These are phyloP conservation scores for Labrus mixtus DNA, from an alignment of 2,113 vertebrate species.

Conservation along the genomic window DNA sequence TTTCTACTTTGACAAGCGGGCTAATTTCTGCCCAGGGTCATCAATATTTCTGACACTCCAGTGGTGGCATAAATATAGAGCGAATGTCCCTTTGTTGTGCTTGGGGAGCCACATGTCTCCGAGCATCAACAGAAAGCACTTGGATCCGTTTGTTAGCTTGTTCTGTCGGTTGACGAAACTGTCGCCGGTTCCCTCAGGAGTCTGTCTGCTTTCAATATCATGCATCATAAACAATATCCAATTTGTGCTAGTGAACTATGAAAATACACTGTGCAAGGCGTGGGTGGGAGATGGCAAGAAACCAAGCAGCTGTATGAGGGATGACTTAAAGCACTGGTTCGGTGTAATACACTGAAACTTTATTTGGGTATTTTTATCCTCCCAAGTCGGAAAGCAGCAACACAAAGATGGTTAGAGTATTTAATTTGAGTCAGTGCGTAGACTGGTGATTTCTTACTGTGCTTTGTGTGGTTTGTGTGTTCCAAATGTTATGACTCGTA, in stretches of 20 bases:
- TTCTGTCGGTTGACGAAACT: constrained; percentile 63
- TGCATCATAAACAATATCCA: constrained; percentile 79
- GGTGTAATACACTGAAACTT: constrained; percentile 12
- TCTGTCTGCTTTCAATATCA: constrained; percentile 73
- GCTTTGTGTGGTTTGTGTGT: too few species aligned
- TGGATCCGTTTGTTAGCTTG: constrained; percentile 70
- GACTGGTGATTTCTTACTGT: too few species aligned
- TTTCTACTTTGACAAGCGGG: constrained; percentile 71
- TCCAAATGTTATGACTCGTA: too few species aligned
- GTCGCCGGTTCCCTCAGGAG: constrained; percentile 64
- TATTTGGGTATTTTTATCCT: not conserved
- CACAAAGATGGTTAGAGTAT: not conserved
- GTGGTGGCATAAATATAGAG: constrained; percentile 73
- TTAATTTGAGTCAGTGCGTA: not conserved
- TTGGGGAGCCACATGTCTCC: constrained; percentile 66
- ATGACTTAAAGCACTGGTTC: constrained; percentile 48
- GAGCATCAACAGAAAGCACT: constrained; percentile 73
- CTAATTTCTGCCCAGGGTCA: constrained; percentile 78
- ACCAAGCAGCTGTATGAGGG: constrained; percentile 58
- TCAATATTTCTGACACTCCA: constrained; percentile 81
- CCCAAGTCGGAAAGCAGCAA: not conserved
- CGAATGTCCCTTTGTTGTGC: constrained; percentile 74
- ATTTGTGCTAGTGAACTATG: constrained; percentile 74
- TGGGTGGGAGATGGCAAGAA: constrained; percentile 52
- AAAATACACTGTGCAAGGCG: constrained; percentile 52